These are phyloP conservation scores for Emydocephalus ijimae DNA, from an alignment of 2,113 vertebrate genomes.

Conservation along the genomic window DNA sequence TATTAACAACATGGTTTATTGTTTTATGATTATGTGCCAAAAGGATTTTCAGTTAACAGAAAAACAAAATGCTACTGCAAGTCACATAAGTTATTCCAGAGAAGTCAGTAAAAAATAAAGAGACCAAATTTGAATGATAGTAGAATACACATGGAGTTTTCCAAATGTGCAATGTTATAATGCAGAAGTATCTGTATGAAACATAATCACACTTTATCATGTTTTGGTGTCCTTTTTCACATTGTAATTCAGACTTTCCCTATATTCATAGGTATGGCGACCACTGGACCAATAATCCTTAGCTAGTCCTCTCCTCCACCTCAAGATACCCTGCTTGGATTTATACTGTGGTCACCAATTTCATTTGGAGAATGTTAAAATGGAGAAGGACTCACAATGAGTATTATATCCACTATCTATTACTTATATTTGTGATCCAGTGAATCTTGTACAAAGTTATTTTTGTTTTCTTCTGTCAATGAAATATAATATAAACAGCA, in stretches of 20 bases:
- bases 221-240: not conserved
- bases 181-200: not conserved
- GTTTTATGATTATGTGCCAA: slow-evolving; percentile 7
- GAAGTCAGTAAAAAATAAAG: not conserved
- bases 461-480: not conserved
- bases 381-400: not conserved
- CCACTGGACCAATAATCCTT: not conserved
- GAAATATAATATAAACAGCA: not conserved
- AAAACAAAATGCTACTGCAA: not conserved
- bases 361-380: not conserved
- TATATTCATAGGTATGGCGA: not conserved
- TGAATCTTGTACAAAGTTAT: not conserved
- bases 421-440: not conserved
- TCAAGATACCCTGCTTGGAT: not conserved
- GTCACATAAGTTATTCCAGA: not conserved
- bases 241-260: not conserved
- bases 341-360: not conserved
- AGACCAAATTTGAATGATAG: not conserved
- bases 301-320: not conserved
- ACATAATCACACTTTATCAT: not conserved
- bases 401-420: not conserved
- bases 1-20: slow-evolving; percentile 23
- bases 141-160: not conserved
- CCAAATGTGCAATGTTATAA: not conserved
- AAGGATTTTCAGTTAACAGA: not conserved